Percentiles rank a stretch among this genome's conserved stretches.
phyloP scores from a whole-genome alignment of 1,140 invertebrate species.

The Aleiodes sp. region DNA sequence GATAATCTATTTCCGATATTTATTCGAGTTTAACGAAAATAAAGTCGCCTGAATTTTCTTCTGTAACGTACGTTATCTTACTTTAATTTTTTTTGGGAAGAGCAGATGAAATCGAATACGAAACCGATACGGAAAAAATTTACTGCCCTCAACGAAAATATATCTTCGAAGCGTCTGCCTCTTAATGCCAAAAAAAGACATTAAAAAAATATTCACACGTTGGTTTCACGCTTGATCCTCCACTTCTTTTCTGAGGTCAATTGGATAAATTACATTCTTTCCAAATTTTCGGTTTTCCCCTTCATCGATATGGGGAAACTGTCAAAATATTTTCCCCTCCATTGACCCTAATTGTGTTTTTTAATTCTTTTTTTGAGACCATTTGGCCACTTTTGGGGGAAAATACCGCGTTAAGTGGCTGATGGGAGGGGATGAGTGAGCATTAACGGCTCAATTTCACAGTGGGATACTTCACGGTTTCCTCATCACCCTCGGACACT shows the following conservation, averaged over 20 bases:
- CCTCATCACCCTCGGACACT: neutral
- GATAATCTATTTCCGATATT: too few species aligned
- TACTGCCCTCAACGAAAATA: neutral
- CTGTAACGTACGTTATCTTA: too few species aligned
- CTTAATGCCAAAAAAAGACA: too few species aligned
- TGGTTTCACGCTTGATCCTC: neutral
- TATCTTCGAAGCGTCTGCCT: too few species aligned
- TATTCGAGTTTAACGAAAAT: too few species aligned
- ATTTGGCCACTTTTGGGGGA: neutral
- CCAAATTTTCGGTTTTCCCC: neutral
- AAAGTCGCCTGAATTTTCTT: too few species aligned
- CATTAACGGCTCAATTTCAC: slow-evolving; percentile 59
- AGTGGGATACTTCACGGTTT: slow-evolving; percentile 25
- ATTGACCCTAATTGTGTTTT: neutral
- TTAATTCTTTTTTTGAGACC: neutral
- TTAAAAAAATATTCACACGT: neutral
- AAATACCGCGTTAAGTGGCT: neutral
- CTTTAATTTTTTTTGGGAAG: neutral
- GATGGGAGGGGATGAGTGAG: slow-evolving; percentile 32
- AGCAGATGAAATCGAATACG: too few species aligned
- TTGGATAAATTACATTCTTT: neutral
- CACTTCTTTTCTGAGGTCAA: neutral
- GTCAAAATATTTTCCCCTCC: slow-evolving; percentile 51
- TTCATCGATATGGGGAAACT: too few species aligned
- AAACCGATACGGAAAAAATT: slow-evolving; percentile 5